Base-by-base conservation (phyloP, 2,888 invertebrate genomes). In the Drosophila ezoana region DNA sequence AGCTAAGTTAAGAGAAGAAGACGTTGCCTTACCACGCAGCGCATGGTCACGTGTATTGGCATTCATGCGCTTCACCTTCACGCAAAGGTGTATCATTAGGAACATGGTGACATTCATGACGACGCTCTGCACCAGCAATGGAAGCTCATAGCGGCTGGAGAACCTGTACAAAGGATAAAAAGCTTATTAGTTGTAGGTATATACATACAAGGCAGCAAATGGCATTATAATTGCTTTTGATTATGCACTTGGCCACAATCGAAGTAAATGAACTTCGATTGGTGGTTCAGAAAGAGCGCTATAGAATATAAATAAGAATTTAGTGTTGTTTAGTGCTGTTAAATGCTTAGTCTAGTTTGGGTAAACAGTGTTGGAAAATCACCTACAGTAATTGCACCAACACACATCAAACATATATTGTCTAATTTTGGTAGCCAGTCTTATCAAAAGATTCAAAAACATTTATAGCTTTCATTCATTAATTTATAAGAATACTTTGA, bases 61-160 rank as follows among this genome's bases (percentile, higher is more conserved):
- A 91, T 95, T 97, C 92, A 95, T 95, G 92, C 96, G 96, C 88
- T 96, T 95, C 75, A 98, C 96, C 90, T 94, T 94, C 28, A 98
- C 97, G 94, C 98, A 99, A 51, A 99, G 93, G 92, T 98, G 96
- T 76, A 99, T 96, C 97, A 99, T 97, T 61, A 95, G 94, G 93
- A 98, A 95, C 99, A 99, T 99, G 78, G 98, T 96, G 62, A 96
- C 91, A 90, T 97, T 98, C 99, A 99, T 99, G 63, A 99, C 95
- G 90, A 99, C 95, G 93, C 99, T 99, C 93, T 99, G 99, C 70
- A 98, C 94, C 81, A 99, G 94, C 75, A 99, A 93, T 62, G 99
- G 99, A 90, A 97, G 93, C 93, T 99, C 99, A 94, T 97, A 99
- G 80, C 96, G 96, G 93, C 97, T 98, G 76, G 99, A 99, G 95